Evolutionary conservation across 2,888 invertebrate species (phyloP), one percentile per base, ranked within the genome.

Genomic region (Crepidodera aurea): DNA sequence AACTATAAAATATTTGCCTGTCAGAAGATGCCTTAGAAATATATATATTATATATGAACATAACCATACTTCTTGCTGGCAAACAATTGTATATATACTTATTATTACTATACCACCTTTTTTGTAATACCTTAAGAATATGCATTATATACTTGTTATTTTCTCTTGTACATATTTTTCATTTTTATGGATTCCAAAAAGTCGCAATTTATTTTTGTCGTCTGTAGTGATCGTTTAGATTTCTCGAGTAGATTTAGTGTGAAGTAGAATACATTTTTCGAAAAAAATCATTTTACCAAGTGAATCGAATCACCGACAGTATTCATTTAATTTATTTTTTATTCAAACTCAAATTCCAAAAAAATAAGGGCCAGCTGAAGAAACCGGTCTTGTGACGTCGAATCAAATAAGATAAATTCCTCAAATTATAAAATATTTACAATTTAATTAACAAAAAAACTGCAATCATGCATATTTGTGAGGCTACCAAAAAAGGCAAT

Each of bases 1-100:
- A 60, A n/a, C 16, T 16, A 18, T 16, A 40, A 18, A 18, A 40
- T 18, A 40, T 18, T 39, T 57, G 57, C 39, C 67, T 60, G 65
- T 71, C 69, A 74, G 71, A 71, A 72, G 75, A 75, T 74, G 76
- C 77, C 76, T 76, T 76, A 75, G 76, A 73, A 57, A 73, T 72
- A 53, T 72, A 48, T 57, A 39, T 48, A 57, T 57, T 56, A 56
- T 54, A 48, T 50, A 57, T 57, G 75, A 74, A 68, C 68, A 68
- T 70, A 74, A 69, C 66, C 71, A 69, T 74, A 71, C 71, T 75
- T 75, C 75, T 77, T 76, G 73, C 76, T 73, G 75, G 76, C 75
- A 72, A 73, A 75, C 57, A 53, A 55, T 74, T 76, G 73, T 76
- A 75, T 69, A 74, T 69, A 74, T 66, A 71, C 64, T 37, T 37